Conservation (phyloP, 2,888 invertebrate genomes). For the Oegoconia quadripuncta region DNA sequence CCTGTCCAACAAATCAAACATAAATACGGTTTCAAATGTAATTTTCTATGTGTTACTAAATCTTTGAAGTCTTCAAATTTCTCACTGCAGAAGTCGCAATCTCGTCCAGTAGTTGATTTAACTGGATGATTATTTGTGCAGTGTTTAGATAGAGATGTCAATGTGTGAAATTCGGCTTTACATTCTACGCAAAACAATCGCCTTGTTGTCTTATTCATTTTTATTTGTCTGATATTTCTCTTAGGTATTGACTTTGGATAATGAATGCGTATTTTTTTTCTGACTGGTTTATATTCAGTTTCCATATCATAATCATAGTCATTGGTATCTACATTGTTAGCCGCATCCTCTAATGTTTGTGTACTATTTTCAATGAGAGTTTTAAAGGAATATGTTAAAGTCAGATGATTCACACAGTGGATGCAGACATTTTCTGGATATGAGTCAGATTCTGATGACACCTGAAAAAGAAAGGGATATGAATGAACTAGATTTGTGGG, state of each 20-base stretch:
- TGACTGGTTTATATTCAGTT: conserved; percentile 10
- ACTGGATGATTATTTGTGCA: conserved; percentile 53
- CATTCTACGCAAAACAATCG: conserved; percentile 65
- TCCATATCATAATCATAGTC: conserved; percentile 45
- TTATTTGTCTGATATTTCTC: conserved; percentile 26
- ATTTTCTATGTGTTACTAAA: conserved; percentile 59
- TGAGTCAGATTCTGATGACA: conserved; percentile 34
- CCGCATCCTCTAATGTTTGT: conserved; percentile 43
- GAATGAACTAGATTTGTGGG: too few relatives aligned
- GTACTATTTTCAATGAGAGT: conserved; percentile 57
- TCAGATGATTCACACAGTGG: conserved; percentile 65
- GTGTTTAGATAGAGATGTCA: conserved; percentile 49
- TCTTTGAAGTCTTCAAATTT: conserved; percentile 69
- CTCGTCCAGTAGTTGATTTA: conserved; percentile 51
- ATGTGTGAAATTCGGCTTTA: conserved; percentile 52
- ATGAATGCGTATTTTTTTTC: too few relatives aligned
- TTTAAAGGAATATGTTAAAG: conserved; percentile 70
- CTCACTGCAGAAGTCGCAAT: conserved; percentile 69
- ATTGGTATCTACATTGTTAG: conserved; percentile 19
- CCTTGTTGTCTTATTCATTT: conserved; percentile 29
- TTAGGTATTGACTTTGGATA: too few relatives aligned
- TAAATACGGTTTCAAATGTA: conserved; percentile 61
- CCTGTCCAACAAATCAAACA: conserved; percentile 73
- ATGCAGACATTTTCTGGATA: conserved; percentile 62
- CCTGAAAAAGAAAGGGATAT: conserved; percentile 28